Percentiles rank a stretch among this genome's conserved stretches.
Conservation (phyloP, 2,113 vertebrate species). For the Saguinus imperator region DNA sequence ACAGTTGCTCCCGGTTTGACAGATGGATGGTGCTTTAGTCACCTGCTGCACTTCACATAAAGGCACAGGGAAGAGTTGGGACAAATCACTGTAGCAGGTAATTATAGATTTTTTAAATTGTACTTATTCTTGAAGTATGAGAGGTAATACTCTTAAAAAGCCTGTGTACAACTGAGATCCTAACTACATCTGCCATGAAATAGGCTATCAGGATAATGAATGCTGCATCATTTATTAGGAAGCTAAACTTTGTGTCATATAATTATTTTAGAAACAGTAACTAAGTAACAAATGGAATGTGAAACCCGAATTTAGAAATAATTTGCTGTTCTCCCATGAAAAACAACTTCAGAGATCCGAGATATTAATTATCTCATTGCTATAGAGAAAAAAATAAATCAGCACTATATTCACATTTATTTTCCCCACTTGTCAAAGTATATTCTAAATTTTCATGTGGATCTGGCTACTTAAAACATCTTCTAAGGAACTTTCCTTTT, state of each 20-base stretch:
- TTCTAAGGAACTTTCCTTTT: background rate
- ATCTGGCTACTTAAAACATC: slow-evolving; percentile 14
- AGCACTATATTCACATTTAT: slow-evolving; percentile 35
- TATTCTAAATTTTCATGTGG: background rate
- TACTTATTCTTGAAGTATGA: slow-evolving; percentile 47
- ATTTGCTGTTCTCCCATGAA: slow-evolving; percentile 6
- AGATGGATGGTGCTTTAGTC: slow-evolving; percentile 36
- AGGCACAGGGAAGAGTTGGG: background rate
- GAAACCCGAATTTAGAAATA: slow-evolving; percentile 61
- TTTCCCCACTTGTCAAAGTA: background rate
- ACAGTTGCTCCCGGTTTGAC: slow-evolving; percentile 46
- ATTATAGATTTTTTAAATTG: slow-evolving; percentile 55
- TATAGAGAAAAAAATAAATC: slow-evolving; percentile 42
- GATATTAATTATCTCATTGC: slow-evolving; percentile 41
- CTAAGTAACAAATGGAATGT: slow-evolving; percentile 62
- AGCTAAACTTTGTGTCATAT: slow-evolving; percentile 53
- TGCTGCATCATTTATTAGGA: slow-evolving; percentile 39
- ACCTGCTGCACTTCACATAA: slow-evolving; percentile 10
- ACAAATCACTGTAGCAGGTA: slow-evolving; percentile 48
- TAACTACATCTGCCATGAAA: slow-evolving; percentile 67
- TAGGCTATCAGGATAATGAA: slow-evolving; percentile 54
- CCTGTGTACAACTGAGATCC: slow-evolving; percentile 59
- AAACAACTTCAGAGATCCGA: slow-evolving; percentile 41
- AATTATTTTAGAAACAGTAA: slow-evolving; percentile 66
- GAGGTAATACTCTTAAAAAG: slow-evolving; percentile 61